phyloP scores from a whole-genome alignment of 2,797 vertebrate species.

The Paramormyrops hopkinsi region DNA sequence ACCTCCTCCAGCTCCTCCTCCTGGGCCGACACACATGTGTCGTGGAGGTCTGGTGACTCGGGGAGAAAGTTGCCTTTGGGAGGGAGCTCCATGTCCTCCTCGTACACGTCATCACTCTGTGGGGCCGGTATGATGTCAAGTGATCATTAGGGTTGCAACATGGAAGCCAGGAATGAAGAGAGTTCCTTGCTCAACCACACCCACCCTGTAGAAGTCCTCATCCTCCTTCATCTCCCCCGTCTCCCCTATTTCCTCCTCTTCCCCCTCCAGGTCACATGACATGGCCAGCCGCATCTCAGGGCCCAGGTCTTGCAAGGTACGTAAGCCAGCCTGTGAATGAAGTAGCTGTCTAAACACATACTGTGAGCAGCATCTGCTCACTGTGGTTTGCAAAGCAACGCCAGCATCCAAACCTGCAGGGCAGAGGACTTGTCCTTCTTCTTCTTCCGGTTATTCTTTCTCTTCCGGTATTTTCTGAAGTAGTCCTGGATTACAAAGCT shows the following conservation, averaged over 20 bases:
- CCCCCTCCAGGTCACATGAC: constrained; percentile 63
- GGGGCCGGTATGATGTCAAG: neutral
- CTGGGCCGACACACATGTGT: neutral
- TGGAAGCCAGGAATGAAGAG: neutral
- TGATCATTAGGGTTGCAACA: neutral
- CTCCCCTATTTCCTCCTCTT: constrained; percentile 45
- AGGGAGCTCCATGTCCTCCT: constrained; percentile 19
- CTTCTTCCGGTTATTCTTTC: constrained; percentile 55
- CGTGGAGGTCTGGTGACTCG: constrained; percentile 8
- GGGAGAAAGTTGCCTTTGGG: constrained; percentile 28
- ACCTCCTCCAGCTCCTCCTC: neutral
- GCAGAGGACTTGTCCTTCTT: constrained; percentile 48
- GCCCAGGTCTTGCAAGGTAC: constrained; percentile 83
- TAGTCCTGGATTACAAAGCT: constrained; percentile 97
- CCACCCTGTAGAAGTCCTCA: constrained; percentile 40
- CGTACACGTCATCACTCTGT: constrained; percentile 37
- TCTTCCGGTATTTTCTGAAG: constrained; percentile 94
- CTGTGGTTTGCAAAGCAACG: neutral
- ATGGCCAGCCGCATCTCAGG: constrained; percentile 86
- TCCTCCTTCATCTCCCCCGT: constrained; percentile 33
- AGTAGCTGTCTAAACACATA: neutral
- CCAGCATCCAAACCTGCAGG: constrained; percentile 45
- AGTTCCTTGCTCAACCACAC: neutral
- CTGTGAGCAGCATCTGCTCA: neutral
- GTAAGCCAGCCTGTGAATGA: constrained; percentile 69